These are phyloP conservation scores for Pitangus sulphuratus DNA, from an alignment of 2,797 vertebrate species.

Conservation along the genomic window DNA sequence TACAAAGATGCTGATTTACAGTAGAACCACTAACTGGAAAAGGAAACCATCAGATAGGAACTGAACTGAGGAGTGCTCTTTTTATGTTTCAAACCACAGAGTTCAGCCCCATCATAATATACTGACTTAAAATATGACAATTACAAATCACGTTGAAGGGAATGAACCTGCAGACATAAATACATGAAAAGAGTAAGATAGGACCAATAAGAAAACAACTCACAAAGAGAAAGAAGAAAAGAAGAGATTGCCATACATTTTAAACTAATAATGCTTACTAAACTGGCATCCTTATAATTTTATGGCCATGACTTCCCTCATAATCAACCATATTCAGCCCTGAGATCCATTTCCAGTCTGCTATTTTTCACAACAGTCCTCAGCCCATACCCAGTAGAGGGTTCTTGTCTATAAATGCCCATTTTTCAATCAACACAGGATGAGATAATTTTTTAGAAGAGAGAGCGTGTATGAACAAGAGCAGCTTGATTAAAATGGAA, in stretches of 20 bases:
- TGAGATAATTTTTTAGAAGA: constrained; percentile 27
- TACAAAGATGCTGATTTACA: not conserved
- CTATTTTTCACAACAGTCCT: not conserved
- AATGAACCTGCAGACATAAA: not conserved
- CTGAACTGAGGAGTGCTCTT: not conserved
- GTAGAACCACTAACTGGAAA: not conserved
- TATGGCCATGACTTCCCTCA: not conserved
- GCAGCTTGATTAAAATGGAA: not conserved
- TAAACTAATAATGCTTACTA: not conserved
- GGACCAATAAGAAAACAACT: not conserved
- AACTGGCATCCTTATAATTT: not conserved
- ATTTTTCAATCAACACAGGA: constrained; percentile 34
- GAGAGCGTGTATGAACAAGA: constrained; percentile 28
- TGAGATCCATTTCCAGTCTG: not conserved
- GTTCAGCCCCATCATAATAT: not conserved
- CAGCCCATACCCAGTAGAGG: not conserved
- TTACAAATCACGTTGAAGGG: not conserved
- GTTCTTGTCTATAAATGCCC: not conserved
- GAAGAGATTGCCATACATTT: not conserved
- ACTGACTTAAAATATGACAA: not conserved
- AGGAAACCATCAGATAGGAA: not conserved
- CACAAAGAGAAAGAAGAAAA: not conserved
- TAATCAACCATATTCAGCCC: not conserved
- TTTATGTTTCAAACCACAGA: not conserved
- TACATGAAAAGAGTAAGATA: not conserved